Conservation (phyloP, 2,888 invertebrate genomes). For the Xestia ashworthii region DNA sequence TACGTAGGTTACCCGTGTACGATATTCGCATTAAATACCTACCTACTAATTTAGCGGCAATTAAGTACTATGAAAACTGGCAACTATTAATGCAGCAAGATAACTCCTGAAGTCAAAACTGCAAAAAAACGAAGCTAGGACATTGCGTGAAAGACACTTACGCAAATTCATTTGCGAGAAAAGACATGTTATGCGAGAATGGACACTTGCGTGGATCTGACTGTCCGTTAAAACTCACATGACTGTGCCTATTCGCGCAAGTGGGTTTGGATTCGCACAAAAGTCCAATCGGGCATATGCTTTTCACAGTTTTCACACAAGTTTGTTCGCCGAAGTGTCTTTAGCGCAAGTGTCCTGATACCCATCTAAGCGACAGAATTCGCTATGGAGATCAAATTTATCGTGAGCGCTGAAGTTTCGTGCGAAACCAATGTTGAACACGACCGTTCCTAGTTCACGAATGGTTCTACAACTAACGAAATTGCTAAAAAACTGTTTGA, state of each 20-base stretch:
- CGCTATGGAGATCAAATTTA: conserved; percentile 76
- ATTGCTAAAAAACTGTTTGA: conserved; percentile 60
- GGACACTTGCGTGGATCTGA: not conserved
- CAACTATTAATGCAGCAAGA: conserved; percentile 60
- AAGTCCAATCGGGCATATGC: not conserved
- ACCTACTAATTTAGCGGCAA: conserved; percentile 22
- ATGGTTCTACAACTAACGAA: conserved; percentile 55
- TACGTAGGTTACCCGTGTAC: not conserved
- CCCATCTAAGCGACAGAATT: conserved; percentile 68
- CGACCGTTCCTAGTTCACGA: conserved; percentile 70
- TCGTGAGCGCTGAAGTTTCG: conserved; percentile 67
- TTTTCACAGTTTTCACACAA: not conserved
- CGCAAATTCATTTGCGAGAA: not conserved
- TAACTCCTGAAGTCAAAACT: conserved; percentile 52
- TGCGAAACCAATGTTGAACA: conserved; percentile 75
- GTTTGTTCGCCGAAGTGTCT: not conserved
- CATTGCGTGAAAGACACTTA: not conserved
- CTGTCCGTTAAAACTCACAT: not conserved
- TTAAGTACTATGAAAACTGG: conserved; percentile 49
- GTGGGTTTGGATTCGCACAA: not conserved
- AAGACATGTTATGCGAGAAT: not conserved
- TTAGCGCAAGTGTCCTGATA: not conserved
- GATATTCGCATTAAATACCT: conserved; percentile 1
- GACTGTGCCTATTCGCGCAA: not conserved
- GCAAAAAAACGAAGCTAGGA: conserved; percentile 65